phyloP scores from a whole-genome alignment of 2,888 invertebrate species.

The Junonia oenone region DNA sequence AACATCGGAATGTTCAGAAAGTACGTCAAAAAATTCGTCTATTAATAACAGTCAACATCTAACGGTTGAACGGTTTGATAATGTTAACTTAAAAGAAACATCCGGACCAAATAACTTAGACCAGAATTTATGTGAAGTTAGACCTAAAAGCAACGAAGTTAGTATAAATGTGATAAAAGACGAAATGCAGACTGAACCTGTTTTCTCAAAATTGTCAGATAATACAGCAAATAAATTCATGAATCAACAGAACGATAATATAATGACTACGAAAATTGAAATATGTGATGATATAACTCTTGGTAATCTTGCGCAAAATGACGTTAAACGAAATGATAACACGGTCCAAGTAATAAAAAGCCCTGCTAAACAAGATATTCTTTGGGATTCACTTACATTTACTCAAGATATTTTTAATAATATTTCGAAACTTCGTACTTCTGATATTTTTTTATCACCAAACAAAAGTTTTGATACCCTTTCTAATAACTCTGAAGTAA shows the following conservation, averaged over 20 bases:
- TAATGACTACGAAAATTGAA: background rate
- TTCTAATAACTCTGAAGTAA: conserved; percentile 25
- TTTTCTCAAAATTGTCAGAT: background rate
- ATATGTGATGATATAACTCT: background rate
- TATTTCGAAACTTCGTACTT: conserved; percentile 46
- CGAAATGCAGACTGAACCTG: background rate
- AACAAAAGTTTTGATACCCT: conserved; percentile 57
- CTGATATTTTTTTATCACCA: conserved; percentile 53
- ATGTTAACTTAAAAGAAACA: background rate
- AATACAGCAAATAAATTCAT: background rate
- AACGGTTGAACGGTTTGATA: background rate
- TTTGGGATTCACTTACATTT: conserved; percentile 63
- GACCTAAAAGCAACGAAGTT: background rate
- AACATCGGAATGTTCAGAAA: no score
- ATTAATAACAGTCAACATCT: background rate
- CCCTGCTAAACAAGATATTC: conserved; percentile 43
- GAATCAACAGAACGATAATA: background rate
- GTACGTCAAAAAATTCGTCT: conserved; percentile 5
- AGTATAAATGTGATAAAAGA: background rate
- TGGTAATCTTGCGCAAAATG: background rate
- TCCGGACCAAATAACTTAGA: background rate
- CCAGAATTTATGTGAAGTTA: background rate
- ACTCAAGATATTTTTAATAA: conserved; percentile 51
- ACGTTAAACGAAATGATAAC: background rate
- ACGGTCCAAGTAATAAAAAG: background rate